Percentiles rank a stretch among this genome's conserved stretches.
phyloP scores from a whole-genome alignment of 1,140 invertebrate species.

The Orussus abietinus region DNA sequence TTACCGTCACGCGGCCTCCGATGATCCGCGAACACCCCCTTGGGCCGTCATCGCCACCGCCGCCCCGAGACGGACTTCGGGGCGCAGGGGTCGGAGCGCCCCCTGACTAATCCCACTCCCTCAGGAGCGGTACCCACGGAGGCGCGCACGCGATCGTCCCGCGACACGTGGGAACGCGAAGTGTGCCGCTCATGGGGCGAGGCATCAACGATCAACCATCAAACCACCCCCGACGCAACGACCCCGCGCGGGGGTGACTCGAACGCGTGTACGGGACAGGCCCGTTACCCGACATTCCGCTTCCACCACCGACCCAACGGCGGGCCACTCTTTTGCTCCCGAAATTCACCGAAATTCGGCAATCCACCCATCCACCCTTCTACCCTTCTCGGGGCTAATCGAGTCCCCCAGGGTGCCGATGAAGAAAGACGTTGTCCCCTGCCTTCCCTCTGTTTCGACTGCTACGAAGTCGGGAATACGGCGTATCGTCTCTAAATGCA shows the following conservation, averaged over 20 bases:
- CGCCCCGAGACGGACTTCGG: slow-evolving; percentile 9
- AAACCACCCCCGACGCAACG: slow-evolving; percentile 12
- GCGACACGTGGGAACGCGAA: slow-evolving; percentile 46
- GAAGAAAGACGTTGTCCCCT: no score
- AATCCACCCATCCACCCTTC: no score
- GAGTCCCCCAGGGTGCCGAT: no score
- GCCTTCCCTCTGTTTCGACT: no score
- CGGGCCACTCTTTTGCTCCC: no score
- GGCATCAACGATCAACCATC: slow-evolving; percentile 47
- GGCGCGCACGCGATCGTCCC: slow-evolving; percentile 42
- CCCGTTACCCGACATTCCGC: slow-evolving; percentile 20
- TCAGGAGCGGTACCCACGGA: slow-evolving; percentile 41
- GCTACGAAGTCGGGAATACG: no score
- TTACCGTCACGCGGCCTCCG: slow-evolving; percentile 48
- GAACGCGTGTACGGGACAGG: slow-evolving; percentile 33
- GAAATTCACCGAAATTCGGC: no score
- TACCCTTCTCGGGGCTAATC: no score
- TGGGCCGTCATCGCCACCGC: not conserved
- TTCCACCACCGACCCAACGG: not conserved
- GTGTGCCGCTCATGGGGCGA: slow-evolving; percentile 40
- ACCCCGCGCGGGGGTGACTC: not conserved
- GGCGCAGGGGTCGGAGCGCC: slow-evolving; percentile 24
- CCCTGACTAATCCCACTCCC: slow-evolving; percentile 46
- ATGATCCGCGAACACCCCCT: slow-evolving; percentile 29
- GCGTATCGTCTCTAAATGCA: no score